phyloP scores from a whole-genome alignment of 1,140 invertebrate genomes.

The Manduca sexta region DNA sequence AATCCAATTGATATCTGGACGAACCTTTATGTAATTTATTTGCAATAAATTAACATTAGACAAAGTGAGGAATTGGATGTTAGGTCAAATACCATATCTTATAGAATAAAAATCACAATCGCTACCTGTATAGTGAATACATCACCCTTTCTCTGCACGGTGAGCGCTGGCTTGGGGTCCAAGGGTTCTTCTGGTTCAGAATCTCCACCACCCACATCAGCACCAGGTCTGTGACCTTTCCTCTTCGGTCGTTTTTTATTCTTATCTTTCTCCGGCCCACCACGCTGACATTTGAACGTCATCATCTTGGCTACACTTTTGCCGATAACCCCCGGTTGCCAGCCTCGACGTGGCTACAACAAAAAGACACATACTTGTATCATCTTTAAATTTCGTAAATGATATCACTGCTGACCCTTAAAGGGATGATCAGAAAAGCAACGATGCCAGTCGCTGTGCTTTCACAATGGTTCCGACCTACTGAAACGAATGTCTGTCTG shows the following conservation, averaged over 20 bases:
- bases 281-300: constrained; percentile 54
- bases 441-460: no score
- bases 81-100: no score
- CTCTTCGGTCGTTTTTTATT: constrained; percentile 56
- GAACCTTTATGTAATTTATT: no score
- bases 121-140: constrained; percentile 72
- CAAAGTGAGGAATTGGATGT: no score
- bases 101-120: no score
- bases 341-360: constrained; percentile 67
- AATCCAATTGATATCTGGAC: no score
- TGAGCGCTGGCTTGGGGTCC: constrained; percentile 69
- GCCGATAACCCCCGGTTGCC: constrained; percentile 72
- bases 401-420: not conserved
- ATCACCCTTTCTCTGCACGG: constrained; percentile 74
- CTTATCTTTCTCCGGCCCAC: constrained; percentile 51
- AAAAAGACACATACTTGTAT: not conserved
- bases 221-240: constrained; percentile 36
- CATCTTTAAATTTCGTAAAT: not conserved
- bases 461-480: no score
- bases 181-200: constrained; percentile 60
- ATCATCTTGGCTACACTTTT: constrained; percentile 71
- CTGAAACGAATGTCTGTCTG: no score
- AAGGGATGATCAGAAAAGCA: no score
- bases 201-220: constrained; percentile 43
- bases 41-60: no score